Conservation (phyloP, 1,140 invertebrate genomes). For the Tachypleus tridentatus region DNA sequence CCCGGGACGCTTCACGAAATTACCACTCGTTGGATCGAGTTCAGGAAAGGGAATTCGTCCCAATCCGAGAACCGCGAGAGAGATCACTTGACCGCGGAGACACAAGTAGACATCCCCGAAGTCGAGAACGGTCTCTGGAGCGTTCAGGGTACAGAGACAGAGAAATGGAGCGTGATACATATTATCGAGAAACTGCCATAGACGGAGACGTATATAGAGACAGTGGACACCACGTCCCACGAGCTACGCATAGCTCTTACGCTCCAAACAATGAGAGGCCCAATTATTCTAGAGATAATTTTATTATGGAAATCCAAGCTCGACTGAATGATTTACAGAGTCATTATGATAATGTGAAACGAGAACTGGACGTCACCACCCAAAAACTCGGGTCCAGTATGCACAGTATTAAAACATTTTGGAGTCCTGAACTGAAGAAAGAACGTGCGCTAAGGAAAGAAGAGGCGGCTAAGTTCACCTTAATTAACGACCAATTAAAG, state of each 20-base stretch:
- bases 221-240: slow-evolving; percentile 6
- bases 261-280: not conserved
- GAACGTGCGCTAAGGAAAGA: slow-evolving; percentile 91
- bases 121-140: slow-evolving; percentile 46
- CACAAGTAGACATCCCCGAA: slow-evolving; percentile 18
- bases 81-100: slow-evolving; percentile 30
- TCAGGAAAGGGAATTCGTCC: slow-evolving; percentile 64
- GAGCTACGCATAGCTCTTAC: not conserved
- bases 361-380: slow-evolving; percentile 91
- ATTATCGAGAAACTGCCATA: slow-evolving; percentile 15
- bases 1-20: slow-evolving; percentile 39
- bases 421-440: slow-evolving; percentile 98
- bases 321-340: slow-evolving; percentile 89
- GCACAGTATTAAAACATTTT: slow-evolving; percentile 99
- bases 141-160: slow-evolving; percentile 28
- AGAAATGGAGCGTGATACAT: slow-evolving; percentile 25
- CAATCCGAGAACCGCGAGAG: slow-evolving; percentile 53
- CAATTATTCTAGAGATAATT: slow-evolving; percentile 19
- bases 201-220: slow-evolving; percentile 40
- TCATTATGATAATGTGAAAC: slow-evolving; percentile 91
- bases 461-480: slow-evolving; percentile 91
- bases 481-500: slow-evolving; percentile 94
- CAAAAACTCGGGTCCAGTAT: slow-evolving; percentile 97
- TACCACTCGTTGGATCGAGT: slow-evolving; percentile 63
- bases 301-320: slow-evolving; percentile 79